phyloP scores from a whole-genome alignment of 2,113 vertebrate species.

The Pseudolaguvia tuberculata region DNA sequence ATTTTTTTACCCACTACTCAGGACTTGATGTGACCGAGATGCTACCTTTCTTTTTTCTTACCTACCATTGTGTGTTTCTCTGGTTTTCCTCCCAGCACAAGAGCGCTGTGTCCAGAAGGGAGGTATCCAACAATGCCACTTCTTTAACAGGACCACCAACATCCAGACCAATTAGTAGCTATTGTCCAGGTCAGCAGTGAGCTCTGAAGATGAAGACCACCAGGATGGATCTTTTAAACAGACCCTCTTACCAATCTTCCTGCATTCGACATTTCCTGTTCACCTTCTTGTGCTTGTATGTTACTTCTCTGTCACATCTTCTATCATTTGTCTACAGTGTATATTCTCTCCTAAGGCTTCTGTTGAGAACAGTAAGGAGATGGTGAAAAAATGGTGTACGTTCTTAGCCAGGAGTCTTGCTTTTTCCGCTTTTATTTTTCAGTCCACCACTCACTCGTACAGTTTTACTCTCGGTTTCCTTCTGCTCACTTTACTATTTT shows the following conservation, averaged over 20 bases:
- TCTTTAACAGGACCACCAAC: constrained; percentile 51
- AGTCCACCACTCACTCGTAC: constrained; percentile 6
- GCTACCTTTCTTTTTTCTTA: constrained; percentile 12
- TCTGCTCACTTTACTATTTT: constrained; percentile 38
- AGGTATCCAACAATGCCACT: constrained; percentile 30
- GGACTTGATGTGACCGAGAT: neutral
- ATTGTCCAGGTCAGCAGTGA: constrained; percentile 44
- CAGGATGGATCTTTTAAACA: constrained; percentile 40
- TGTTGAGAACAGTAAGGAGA: neutral
- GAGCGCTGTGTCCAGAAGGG: constrained; percentile 32
- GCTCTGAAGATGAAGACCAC: constrained; percentile 42
- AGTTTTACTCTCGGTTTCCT: neutral
- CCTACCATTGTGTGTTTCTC: constrained; percentile 10
- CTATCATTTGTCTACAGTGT: constrained; percentile 1
- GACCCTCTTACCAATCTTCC: constrained; percentile 13
- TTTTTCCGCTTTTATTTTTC: neutral
- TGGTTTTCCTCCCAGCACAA: constrained; percentile 15
- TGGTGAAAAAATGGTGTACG: constrained; percentile 8
- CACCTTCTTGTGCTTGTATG: neutral
- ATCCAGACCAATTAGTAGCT: constrained; percentile 49
- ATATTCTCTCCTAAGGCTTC: too few species aligned
- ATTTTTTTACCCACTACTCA: too few species aligned
- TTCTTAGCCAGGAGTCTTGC: neutral
- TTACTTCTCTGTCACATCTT: neutral
- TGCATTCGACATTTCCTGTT: neutral